These are phyloP conservation scores for Hippopotamyrus pictus DNA, from an alignment of 2,797 vertebrate genomes.

Conservation along the genomic window DNA sequence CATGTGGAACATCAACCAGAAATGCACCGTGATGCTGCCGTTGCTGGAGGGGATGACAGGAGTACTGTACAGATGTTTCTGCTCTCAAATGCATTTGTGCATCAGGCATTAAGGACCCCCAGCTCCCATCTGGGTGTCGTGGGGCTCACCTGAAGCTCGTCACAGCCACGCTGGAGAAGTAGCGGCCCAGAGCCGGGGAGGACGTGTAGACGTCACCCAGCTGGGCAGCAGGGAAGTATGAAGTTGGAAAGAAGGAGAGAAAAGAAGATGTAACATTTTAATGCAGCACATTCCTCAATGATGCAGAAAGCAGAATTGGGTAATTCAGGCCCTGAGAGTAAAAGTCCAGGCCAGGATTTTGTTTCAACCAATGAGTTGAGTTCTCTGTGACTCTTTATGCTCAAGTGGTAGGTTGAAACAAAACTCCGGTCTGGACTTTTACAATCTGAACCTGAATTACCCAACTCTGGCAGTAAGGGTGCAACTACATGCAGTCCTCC, in stretches of 20 bases:
- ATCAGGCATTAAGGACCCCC: not conserved
- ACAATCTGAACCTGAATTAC: not conserved
- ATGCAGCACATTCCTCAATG: not conserved
- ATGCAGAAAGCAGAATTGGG: not conserved
- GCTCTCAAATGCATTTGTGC: not conserved
- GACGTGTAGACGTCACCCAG: constrained; percentile 41
- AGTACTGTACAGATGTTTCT: not conserved
- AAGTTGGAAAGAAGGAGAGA: not conserved
- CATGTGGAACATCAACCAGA: constrained; percentile 47
- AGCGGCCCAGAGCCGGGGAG: constrained; percentile 55
- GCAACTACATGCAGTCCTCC: not conserved
- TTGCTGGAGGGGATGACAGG: constrained; percentile 37
- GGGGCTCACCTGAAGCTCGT: constrained; percentile 41
- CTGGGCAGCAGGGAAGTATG: constrained; percentile 37
- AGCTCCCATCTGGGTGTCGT: not conserved
- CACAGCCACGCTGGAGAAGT: constrained; percentile 43
- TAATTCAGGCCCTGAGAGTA: not conserved
- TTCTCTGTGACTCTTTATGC: not conserved
- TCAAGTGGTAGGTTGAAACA: not conserved
- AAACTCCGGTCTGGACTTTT: not conserved
- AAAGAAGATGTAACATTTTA: not conserved
- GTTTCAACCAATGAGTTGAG: not conserved
- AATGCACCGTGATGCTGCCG: constrained; percentile 38
- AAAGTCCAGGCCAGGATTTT: not conserved
- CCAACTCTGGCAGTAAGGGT: not conserved